Evolutionary conservation across 1,140 invertebrate species (phyloP), one percentile per base, ranked within the genome.

Genomic region (Atopsyche davidsoni): DNA sequence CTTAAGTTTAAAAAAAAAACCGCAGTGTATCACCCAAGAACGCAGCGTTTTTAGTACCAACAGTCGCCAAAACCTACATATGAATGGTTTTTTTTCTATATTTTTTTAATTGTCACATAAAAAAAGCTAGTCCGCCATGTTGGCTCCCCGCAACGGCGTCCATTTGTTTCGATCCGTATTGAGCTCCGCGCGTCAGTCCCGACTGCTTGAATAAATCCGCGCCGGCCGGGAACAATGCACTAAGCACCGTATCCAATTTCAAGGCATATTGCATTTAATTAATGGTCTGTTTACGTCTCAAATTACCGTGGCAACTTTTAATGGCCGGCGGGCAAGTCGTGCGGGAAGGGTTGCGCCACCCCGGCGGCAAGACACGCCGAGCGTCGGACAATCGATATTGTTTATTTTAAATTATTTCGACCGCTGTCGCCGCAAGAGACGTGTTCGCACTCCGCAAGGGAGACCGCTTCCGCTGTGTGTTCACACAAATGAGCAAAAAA

Each of bases 261-360:
- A 54, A 57, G 55, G 46, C 51, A 51, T 57, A 57, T 57, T 57
- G 51, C 55, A 50, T 57, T 57, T 57, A 54, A 57, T 57, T 57
- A 54, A 53, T 50, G 55, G 42, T 54, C 47, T 53, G 51, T 54
- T 50, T 57, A 51, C 43, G 9, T 46, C 44, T 57, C 55, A 57
- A 57, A 57, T 57, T 57, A 54, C 55, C 55, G 55, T 57, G 32
- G 46, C 43, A 36, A 13, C 18, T 43, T 56, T 56, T 52, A 56
- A 56, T 56, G 54, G 46, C 52, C 46, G 32, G 11, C 40, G 43
- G 49, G 49, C 46, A 54, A 48, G 49, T 54, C 52, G 38, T 23
- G 42, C 14, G n/a, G 3, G 23, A 44, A 44, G 42, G 42, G 42
- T 44, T 31, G 24, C 21, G 19, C 4, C 35, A 13, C n/a, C 4